Percentiles rank a stretch among this genome's conserved stretches.
phyloP scores from a whole-genome alignment of 2,888 invertebrate genomes.

The Octonoba sinensis region DNA sequence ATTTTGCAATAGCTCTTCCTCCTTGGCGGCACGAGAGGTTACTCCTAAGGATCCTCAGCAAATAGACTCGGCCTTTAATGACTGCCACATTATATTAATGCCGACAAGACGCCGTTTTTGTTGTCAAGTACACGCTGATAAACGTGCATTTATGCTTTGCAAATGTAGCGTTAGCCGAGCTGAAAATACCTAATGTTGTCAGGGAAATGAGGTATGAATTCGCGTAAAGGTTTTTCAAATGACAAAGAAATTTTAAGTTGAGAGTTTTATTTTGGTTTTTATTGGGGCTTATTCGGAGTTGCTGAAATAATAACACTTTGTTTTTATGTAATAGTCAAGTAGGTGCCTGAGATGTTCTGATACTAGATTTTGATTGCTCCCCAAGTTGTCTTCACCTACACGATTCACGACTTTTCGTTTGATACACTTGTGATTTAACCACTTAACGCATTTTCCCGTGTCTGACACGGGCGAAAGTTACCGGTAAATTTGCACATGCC shows the following conservation, averaged over 20 bases:
- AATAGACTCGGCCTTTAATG: conserved; percentile 43
- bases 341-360: too few relatives aligned
- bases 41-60: conserved; percentile 31
- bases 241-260: conserved; percentile 31
- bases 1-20: conserved; percentile 42
- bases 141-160: conserved; percentile 32
- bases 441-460: too few relatives aligned
- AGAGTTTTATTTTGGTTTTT: background rate
- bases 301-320: conserved; percentile 6
- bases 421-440: too few relatives aligned
- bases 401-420: too few relatives aligned
- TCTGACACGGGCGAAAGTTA: too few relatives aligned
- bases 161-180: conserved; percentile 24
- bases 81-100: conserved; percentile 47
- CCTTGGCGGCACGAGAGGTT: conserved; percentile 42
- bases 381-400: too few relatives aligned
- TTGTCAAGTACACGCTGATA: conserved; percentile 44
- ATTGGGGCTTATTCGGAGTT: background rate
- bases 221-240: conserved; percentile 16
- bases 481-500: too few relatives aligned
- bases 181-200: conserved; percentile 31
- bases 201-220: conserved; percentile 31
- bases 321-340: too few relatives aligned
- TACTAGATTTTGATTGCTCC: too few relatives aligned
- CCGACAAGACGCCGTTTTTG: conserved; percentile 46